These are phyloP conservation scores for Coendou prehensilis DNA, from an alignment of 2,797 vertebrate genomes.

Conservation along the genomic window DNA sequence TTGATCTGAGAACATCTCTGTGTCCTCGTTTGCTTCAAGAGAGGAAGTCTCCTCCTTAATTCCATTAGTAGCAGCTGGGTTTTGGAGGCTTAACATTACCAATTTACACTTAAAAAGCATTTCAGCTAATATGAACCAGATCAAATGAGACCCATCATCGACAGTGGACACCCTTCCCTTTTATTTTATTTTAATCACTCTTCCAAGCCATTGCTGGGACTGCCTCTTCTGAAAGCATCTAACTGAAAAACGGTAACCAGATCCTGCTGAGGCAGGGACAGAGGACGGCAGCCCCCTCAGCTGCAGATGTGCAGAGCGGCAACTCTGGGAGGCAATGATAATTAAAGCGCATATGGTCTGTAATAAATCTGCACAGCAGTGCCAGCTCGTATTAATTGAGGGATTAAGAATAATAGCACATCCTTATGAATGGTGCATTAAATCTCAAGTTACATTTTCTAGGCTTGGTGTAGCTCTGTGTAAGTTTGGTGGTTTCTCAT, in stretches of 20 bases:
- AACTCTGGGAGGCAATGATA: constrained; percentile 83
- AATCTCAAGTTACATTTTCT: constrained; percentile 85
- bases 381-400: constrained; percentile 88
- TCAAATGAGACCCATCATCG: constrained; percentile 77
- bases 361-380: constrained; percentile 90
- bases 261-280: constrained; percentile 78
- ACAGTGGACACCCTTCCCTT: constrained; percentile 64
- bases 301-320: constrained; percentile 85
- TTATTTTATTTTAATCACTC: constrained; percentile 82
- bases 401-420: constrained; percentile 87
- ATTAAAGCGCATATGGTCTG: constrained; percentile 90
- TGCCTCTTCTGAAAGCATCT: constrained; percentile 72
- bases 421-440: constrained; percentile 84
- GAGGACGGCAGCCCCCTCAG: constrained; percentile 43
- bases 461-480: constrained; percentile 83
- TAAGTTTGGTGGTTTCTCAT: constrained; percentile 83
- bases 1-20: constrained; percentile 71
- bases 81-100: constrained; percentile 81
- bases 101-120: constrained; percentile 83
- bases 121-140: constrained; percentile 74
- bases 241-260: constrained; percentile 83
- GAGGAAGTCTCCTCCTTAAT: constrained; percentile 50
- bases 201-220: constrained; percentile 79
- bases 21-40: constrained; percentile 71
- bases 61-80: constrained; percentile 81